phyloP scores from a whole-genome alignment of 2,888 invertebrate genomes.

The Magallana nippona region DNA sequence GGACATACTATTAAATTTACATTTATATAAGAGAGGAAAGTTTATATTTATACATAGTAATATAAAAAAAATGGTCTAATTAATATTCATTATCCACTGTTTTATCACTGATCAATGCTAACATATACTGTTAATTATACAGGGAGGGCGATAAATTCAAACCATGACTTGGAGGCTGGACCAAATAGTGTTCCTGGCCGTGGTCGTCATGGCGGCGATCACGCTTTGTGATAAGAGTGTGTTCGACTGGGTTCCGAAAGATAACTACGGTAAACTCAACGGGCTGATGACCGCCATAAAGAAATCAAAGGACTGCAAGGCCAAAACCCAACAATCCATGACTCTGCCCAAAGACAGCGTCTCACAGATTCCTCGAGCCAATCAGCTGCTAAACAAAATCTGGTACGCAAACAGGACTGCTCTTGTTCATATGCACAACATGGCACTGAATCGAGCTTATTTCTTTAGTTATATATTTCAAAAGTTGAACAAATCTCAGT shows the following conservation, averaged over 20 bases:
- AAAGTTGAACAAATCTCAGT: constrained; percentile 61
- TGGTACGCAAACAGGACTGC: constrained; percentile 92
- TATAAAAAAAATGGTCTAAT: no score
- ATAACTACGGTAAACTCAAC: constrained; percentile 38
- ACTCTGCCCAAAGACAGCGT: constrained; percentile 91
- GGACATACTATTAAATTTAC: no score
- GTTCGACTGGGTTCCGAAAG: constrained; percentile 42
- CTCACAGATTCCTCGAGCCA: constrained; percentile 84
- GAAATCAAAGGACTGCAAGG: constrained; percentile 89
- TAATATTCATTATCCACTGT: no score
- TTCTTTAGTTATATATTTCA: constrained; percentile 82
- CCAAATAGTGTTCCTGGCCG: background rate
- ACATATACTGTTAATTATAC: no score
- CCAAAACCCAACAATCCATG: constrained; percentile 90
- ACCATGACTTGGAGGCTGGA: constrained; percentile 17
- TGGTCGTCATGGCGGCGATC: constrained; percentile 25
- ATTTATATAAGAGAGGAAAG: no score
- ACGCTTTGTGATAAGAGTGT: constrained; percentile 43
- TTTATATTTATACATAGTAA: no score
- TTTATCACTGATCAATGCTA: no score
- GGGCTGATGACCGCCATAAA: constrained; percentile 33
- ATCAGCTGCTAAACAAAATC: constrained; percentile 84
- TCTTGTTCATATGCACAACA: constrained; percentile 95
- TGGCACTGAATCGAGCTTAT: constrained; percentile 95
- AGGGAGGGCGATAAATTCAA: background rate